Base-by-base conservation (phyloP, 2,888 invertebrate genomes). In the Luperina testacea region DNA sequence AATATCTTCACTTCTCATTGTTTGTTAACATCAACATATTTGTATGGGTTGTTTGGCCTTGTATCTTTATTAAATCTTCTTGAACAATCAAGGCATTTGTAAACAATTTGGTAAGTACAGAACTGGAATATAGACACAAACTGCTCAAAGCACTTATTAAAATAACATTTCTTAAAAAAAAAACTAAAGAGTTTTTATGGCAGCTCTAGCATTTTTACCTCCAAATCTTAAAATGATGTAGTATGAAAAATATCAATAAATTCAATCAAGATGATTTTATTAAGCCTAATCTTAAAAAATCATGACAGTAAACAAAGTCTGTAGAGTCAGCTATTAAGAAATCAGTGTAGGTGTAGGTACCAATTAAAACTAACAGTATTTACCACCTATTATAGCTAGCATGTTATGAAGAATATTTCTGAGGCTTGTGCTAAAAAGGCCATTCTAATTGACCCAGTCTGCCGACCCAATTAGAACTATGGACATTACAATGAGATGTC, bases 371-470 rank as follows among this genome's bases (percentile, higher is more conserved):
- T 42, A 59, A 83, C 77, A 38, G 42, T 75, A 51, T 72, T 75
- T 59, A 32, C 38, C 76, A 63, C 57, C 72, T 80, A 68, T 68
- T 75, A 74, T 57, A 72, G 65, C 74, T 68, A 53, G 74, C 64
- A 79, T 72, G 69, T 67, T 69, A 67, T 63, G 64, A 75, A 87
- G 75, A 77, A 75, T 83, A 87, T 82, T 83, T 87, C 76, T 72
- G 65, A 77, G 64, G 80, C 65, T 82, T 77, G 91, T 88, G 90
- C 88, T 92, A 91, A 91, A 90, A 92, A 94, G 94, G 94, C 91
- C 92, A 91, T 80, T 85, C 90, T 91, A 95, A 94, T 95, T 95
- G 94, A 94, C 95, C 94, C 89, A 90, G 91, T 94, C 95, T 94
- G 91, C 88, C 92, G 94, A 90, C 94, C 94, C 90, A 94, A 95